Evolutionary conservation across 2,797 vertebrate genomes (phyloP).

Genomic region (Chloroceryle amazona): DNA sequence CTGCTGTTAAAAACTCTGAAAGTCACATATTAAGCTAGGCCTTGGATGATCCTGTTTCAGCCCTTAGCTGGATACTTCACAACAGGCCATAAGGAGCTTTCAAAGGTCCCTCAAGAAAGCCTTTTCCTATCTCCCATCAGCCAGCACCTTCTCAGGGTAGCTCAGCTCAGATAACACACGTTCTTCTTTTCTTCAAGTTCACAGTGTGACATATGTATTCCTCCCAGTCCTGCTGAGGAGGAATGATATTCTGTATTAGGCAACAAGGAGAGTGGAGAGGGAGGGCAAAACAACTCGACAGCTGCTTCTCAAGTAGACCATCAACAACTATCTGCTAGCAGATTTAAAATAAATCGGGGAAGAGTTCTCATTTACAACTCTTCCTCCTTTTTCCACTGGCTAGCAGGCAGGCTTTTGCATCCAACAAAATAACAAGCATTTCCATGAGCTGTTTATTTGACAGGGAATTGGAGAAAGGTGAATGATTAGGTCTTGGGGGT

Average conservation of each 20-base stretch:
- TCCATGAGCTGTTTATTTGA: conserved; percentile 26
- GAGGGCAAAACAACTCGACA: conserved; percentile 5
- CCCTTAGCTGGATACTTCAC: background rate
- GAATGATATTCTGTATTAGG: background rate
- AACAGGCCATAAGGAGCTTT: conserved; percentile 25
- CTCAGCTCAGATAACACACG: conserved; percentile 56
- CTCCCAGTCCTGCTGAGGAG: conserved; percentile 4
- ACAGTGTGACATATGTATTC: background rate
- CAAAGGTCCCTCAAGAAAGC: conserved; percentile 40
- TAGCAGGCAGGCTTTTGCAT: conserved; percentile 1
- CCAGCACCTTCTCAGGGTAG: conserved; percentile 68
- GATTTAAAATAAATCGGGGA: background rate
- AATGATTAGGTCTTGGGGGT: conserved; percentile 20
- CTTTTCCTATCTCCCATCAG: conserved; percentile 62
- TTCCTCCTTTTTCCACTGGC: background rate
- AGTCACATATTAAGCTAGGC: background rate
- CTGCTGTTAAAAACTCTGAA: background rate
- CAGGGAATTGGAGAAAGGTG: background rate
- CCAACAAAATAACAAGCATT: conserved; percentile 13
- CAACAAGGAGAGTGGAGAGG: background rate
- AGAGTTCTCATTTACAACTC: background rate
- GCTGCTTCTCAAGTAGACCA: conserved; percentile 22
- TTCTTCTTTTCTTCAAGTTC: background rate
- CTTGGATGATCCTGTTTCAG: background rate
- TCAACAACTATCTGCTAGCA: background rate